Evolutionary conservation across 2,113 vertebrate species (phyloP).

Genomic region (Herpailurus yagouaroundi): DNA sequence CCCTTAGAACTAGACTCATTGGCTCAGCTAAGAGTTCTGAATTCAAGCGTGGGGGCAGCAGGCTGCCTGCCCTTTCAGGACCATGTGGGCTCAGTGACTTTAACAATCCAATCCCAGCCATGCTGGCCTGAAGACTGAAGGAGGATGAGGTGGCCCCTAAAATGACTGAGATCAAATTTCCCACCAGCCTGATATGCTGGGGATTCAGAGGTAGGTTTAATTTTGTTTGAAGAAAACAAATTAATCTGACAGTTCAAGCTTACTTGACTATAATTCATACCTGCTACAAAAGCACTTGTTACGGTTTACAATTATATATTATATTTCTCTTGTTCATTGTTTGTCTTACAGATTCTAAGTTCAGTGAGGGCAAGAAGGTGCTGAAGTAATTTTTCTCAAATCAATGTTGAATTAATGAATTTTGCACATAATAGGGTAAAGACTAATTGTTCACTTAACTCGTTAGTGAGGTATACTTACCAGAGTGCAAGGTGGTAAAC

Average conservation of each 20-base stretch:
- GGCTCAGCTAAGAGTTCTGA: background rate
- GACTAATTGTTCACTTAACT: background rate
- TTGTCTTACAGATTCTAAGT: background rate
- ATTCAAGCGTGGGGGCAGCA: background rate
- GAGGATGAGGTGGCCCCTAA: background rate
- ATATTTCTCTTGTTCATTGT: background rate
- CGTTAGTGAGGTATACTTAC: background rate
- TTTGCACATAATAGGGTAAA: background rate
- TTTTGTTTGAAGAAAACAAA: background rate
- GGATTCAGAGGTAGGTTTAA: background rate
- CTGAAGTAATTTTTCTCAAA: conserved; percentile 1
- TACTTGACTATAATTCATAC: background rate
- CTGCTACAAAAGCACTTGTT: background rate
- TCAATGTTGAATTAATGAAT: background rate
- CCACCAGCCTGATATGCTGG: background rate
- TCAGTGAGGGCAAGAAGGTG: background rate
- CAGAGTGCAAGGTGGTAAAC: background rate
- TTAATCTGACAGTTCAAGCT: background rate
- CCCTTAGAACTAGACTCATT: background rate
- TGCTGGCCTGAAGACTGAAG: background rate
- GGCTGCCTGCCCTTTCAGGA: background rate
- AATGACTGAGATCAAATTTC: background rate
- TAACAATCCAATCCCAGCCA: background rate
- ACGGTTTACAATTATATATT: background rate
- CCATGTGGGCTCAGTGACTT: background rate